These are phyloP conservation scores for Cheumatopsyche charites DNA, from an alignment of 1,140 invertebrate species.

Conservation along the genomic window DNA sequence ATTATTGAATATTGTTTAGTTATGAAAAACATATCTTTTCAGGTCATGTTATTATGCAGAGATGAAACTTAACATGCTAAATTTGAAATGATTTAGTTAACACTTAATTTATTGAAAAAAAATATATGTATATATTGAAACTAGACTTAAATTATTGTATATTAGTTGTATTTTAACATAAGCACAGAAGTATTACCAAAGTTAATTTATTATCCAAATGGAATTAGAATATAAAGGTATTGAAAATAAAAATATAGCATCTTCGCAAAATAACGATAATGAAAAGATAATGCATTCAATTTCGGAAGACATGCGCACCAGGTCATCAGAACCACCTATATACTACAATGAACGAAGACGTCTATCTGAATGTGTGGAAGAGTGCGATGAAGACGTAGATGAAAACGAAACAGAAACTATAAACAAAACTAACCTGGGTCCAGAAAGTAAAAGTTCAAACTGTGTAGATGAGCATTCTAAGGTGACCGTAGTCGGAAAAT, in stretches of 20 bases:
- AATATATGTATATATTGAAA: neutral
- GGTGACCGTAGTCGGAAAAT: conserved; percentile 36
- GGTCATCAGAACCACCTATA: conserved; percentile 58
- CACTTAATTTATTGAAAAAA: too few species aligned
- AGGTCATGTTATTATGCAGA: neutral
- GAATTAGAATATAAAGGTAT: conserved; percentile 7
- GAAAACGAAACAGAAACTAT: conserved; percentile 52
- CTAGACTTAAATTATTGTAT: neutral
- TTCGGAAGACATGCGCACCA: neutral
- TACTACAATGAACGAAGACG: conserved; percentile 69
- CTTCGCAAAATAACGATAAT: neutral
- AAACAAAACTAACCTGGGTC: neutral
- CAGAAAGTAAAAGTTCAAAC: conserved; percentile 36
- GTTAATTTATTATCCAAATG: conserved; percentile 29
- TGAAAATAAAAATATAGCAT: neutral
- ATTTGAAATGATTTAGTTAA: too few species aligned
- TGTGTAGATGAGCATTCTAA: conserved; percentile 1
- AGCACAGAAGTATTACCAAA: conserved; percentile 6
- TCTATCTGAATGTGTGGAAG: conserved; percentile 79
- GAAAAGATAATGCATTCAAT: conserved; percentile 18
- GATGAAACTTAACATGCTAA: neutral
- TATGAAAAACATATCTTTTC: neutral
- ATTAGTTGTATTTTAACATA: neutral
- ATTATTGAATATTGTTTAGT: neutral
- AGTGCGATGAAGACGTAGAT: conserved; percentile 75